These are phyloP conservation scores for Drosophila diplacantha DNA, from an alignment of 2,888 invertebrate genomes.

Conservation along the genomic window DNA sequence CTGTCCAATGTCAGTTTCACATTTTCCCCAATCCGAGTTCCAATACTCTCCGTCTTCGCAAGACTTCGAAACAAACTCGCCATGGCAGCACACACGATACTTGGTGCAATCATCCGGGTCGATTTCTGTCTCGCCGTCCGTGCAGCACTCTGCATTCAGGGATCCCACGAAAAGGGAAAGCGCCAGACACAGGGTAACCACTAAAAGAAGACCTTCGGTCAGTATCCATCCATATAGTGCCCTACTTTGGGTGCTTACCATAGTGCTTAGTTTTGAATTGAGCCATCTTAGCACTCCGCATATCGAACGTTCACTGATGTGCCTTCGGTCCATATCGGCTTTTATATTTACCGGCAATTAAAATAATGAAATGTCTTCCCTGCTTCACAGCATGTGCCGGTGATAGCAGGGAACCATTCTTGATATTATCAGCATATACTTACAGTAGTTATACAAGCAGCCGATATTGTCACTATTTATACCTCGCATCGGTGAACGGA, in stretches of 20 bases:
- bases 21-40: not conserved
- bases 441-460: slow-evolving; percentile 28
- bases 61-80: slow-evolving; percentile 28
- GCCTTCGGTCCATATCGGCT: slow-evolving; percentile 23
- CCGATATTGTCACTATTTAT: slow-evolving; percentile 36
- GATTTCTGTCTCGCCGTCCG: slow-evolving; percentile 41
- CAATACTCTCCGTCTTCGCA: slow-evolving; percentile 38
- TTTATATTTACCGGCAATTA: slow-evolving; percentile 56
- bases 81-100: slow-evolving; percentile 46
- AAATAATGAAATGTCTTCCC: slow-evolving; percentile 39
- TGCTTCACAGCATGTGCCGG: slow-evolving; percentile 23
- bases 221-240: not conserved
- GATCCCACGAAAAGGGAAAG: slow-evolving; percentile 35
- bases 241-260: not conserved
- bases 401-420: slow-evolving; percentile 32
- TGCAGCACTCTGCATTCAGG: slow-evolving; percentile 37
- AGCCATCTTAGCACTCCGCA: slow-evolving; percentile 35
- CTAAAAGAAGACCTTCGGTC: slow-evolving; percentile 17
- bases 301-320: slow-evolving; percentile 41
- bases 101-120: slow-evolving; percentile 35
- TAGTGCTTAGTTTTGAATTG: slow-evolving; percentile 6
- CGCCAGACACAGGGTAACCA: slow-evolving; percentile 23
- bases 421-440: slow-evolving; percentile 31
- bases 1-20: slow-evolving; percentile 25
- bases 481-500: slow-evolving; percentile 3